Conservation (phyloP, 2,797 vertebrate genomes). For the Danio choprae region DNA sequence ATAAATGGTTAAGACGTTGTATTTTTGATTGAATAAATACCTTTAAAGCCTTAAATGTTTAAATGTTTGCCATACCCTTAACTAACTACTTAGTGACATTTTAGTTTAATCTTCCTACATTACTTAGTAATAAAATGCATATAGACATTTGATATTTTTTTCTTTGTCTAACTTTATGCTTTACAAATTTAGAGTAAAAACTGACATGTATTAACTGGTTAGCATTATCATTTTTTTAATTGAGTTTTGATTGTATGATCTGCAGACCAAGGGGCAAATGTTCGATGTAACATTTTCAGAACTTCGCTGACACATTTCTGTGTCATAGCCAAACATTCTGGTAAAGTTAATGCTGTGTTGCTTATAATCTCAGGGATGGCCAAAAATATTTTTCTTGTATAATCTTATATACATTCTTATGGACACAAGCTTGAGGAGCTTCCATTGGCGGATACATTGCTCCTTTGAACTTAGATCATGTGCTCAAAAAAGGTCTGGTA, state of each 20-base stretch:
- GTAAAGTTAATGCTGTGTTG: slow-evolving; percentile 1
- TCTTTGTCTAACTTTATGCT: too few species aligned
- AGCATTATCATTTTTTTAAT: slow-evolving; percentile 1
- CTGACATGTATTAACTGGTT: not conserved
- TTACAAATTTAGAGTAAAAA: not conserved
- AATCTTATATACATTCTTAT: not conserved
- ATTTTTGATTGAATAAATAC: too few species aligned
- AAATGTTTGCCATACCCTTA: not conserved
- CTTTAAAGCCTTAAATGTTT: not conserved
- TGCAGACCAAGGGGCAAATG: not conserved
- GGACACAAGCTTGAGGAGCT: not conserved
- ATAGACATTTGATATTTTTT: not conserved
- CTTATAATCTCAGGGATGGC: not conserved
- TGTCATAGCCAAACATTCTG: not conserved
- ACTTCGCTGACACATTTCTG: not conserved
- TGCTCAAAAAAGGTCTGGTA: slow-evolving; percentile 58
- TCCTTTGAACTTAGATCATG: slow-evolving; percentile 64
- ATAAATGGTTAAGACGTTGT: too few species aligned
- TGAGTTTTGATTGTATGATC: not conserved
- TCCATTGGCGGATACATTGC: slow-evolving; percentile 22
- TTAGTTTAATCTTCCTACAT: not conserved
- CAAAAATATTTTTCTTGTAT: not conserved
- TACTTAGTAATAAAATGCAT: not conserved
- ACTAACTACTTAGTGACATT: not conserved
- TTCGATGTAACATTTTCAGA: not conserved